Evolutionary conservation across 2,888 invertebrate species (phyloP).

Genomic region (Aleiodes testaceus): DNA sequence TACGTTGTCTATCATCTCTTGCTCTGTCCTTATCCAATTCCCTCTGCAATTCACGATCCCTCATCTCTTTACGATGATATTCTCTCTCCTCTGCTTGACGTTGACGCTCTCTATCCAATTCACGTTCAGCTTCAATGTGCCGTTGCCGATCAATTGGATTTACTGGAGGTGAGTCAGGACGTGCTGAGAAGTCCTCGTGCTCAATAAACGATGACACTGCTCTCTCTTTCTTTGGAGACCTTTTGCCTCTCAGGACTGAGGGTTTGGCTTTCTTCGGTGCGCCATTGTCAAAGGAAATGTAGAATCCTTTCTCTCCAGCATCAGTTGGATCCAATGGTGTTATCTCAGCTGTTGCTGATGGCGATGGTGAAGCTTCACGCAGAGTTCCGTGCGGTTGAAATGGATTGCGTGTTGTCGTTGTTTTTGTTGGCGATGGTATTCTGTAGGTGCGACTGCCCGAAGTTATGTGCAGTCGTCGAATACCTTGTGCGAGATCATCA

Average conservation of each 20-base stretch:
- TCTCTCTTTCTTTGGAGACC: conserved; percentile 82
- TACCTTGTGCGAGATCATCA: conserved; percentile 76
- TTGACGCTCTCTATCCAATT: conserved; percentile 68
- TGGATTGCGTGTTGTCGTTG: conserved; percentile 81
- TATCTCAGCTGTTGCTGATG: conserved; percentile 70
- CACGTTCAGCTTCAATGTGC: conserved; percentile 73
- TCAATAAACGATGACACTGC: conserved; percentile 66
- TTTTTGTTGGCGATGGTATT: conserved; percentile 90
- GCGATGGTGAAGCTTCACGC: conserved; percentile 72
- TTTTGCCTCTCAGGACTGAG: conserved; percentile 83
- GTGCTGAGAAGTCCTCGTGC: conserved; percentile 62
- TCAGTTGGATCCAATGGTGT: conserved; percentile 73
- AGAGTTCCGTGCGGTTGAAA: conserved; percentile 76
- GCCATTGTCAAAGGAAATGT: conserved; percentile 93
- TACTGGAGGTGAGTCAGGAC: conserved; percentile 62
- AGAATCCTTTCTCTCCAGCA: conserved; percentile 86
- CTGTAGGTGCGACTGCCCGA: conserved; percentile 92
- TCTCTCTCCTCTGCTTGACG: conserved; percentile 68
- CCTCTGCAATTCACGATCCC: conserved; percentile 67
- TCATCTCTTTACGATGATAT: conserved; percentile 66
- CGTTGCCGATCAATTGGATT: conserved; percentile 67
- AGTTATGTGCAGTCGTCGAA: conserved; percentile 87
- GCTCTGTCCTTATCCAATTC: conserved; percentile 71
- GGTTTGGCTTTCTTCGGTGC: conserved; percentile 92
- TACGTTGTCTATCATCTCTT: conserved; percentile 63